Percentiles rank a stretch among this genome's conserved stretches.
Conservation (phyloP, 2,113 vertebrate species). For the Leiothrix lutea region DNA sequence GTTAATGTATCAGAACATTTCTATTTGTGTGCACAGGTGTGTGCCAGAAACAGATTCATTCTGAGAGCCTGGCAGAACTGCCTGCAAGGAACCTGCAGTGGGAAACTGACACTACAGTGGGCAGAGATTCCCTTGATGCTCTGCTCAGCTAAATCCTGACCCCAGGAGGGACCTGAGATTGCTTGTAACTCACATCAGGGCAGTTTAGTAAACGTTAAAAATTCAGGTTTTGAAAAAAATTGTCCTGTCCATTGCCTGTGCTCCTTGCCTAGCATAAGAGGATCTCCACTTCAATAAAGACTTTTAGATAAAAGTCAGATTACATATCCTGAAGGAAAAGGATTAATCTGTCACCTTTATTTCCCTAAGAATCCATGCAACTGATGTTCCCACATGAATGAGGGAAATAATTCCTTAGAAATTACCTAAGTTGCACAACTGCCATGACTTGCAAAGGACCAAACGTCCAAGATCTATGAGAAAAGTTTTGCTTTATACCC, state of each 20-base stretch:
- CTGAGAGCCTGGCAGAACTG: neutral
- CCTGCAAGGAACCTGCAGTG: neutral
- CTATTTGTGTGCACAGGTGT: accelerated
- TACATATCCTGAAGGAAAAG: neutral
- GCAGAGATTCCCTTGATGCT: accelerated
- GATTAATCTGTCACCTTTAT: neutral
- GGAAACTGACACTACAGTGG: neutral
- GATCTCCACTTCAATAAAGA: neutral
- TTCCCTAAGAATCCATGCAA: neutral
- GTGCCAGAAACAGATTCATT: accelerated
- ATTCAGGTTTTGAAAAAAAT: neutral
- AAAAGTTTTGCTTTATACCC: neutral
- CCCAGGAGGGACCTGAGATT: neutral
- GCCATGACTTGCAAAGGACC: neutral
- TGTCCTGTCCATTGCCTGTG: neutral
- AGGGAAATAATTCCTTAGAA: neutral
- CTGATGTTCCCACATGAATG: neutral
- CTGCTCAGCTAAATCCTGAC: neutral
- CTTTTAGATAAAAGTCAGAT: neutral
- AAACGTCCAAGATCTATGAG: neutral
- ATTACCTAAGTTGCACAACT: neutral
- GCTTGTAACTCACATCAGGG: neutral
- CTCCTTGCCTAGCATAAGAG: neutral
- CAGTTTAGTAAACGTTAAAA: neutral
- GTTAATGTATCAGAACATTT: accelerated